phyloP scores from a whole-genome alignment of 2,797 vertebrate species.

The Pseudomugil tenellus region DNA sequence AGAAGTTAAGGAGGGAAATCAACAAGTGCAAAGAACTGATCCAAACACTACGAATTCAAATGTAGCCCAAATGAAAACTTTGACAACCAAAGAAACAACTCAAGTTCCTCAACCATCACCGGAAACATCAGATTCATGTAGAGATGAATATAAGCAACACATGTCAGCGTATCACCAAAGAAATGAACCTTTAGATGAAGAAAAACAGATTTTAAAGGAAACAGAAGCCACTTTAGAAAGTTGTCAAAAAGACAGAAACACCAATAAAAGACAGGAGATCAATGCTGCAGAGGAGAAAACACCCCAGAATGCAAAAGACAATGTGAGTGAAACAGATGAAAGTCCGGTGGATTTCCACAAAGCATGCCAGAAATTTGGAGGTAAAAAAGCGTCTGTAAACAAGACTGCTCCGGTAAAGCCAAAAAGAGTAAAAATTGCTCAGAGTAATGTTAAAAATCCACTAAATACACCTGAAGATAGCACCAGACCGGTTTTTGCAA shows the following conservation, averaged over 20 bases:
- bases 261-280: conserved; percentile 25
- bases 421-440: conserved; percentile 79
- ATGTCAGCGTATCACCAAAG: conserved; percentile 13
- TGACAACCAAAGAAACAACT: conserved; percentile 45
- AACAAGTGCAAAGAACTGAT: conserved; percentile 68
- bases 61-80: conserved; percentile 21
- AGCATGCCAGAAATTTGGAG: conserved; percentile 66
- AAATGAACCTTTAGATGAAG: conserved; percentile 47
- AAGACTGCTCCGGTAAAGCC: conserved; percentile 72
- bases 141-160: conserved; percentile 33
- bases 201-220: conserved; percentile 61
- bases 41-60: conserved; percentile 70
- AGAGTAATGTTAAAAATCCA: conserved; percentile 33
- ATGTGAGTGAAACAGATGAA: conserved; percentile 48
- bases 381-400: conserved; percentile 48
- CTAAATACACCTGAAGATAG: conserved; percentile 23
- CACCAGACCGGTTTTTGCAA: background rate
- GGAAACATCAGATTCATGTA: conserved; percentile 45
- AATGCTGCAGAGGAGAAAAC: conserved; percentile 46
- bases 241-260: conserved; percentile 20
- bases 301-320: conserved; percentile 31
- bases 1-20: conserved; percentile 66
- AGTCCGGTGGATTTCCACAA: conserved; percentile 65
- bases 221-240: conserved; percentile 26
- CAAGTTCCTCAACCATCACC: conserved; percentile 53